Conservation (phyloP, 2,797 vertebrate genomes). For the Anabacerthia variegaticeps region DNA sequence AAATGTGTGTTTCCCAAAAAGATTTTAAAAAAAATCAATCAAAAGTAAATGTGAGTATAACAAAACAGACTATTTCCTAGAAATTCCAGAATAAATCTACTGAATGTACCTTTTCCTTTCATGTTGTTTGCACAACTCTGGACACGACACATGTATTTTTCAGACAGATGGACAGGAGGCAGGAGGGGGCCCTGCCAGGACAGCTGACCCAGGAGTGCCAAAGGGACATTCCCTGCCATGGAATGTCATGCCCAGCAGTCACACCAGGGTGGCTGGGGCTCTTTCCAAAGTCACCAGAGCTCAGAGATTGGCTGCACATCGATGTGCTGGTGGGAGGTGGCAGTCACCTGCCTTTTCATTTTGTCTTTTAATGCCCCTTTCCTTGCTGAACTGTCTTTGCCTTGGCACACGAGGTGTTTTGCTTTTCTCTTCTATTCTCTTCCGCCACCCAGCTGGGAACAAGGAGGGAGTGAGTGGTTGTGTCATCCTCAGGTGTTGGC, state of each 20-base stretch:
- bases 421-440: too few relatives aligned
- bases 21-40: fast-evolving
- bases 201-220: not conserved
- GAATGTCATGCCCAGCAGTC: fast-evolving
- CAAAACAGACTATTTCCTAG: not conserved
- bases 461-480: not conserved
- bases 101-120: not conserved
- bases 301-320: not conserved
- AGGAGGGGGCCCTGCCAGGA: not conserved
- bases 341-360: not conserved
- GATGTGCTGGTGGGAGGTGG: fast-evolving
- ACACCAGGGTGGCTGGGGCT: not conserved
- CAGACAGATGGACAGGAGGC: not conserved
- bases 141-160: fast-evolving
- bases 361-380: not conserved
- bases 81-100: not conserved
- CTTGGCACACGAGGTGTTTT: fast-evolving
- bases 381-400: not conserved
- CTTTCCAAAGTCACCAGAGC: not conserved
- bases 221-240: not conserved
- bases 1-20: not conserved
- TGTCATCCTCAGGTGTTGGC: not conserved
- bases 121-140: not conserved
- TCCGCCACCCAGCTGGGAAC: too few relatives aligned
- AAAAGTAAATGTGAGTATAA: fast-evolving